Evolutionary conservation across 2,113 vertebrate species (phyloP).

Genomic region (Lamprologus sp.): DNA sequence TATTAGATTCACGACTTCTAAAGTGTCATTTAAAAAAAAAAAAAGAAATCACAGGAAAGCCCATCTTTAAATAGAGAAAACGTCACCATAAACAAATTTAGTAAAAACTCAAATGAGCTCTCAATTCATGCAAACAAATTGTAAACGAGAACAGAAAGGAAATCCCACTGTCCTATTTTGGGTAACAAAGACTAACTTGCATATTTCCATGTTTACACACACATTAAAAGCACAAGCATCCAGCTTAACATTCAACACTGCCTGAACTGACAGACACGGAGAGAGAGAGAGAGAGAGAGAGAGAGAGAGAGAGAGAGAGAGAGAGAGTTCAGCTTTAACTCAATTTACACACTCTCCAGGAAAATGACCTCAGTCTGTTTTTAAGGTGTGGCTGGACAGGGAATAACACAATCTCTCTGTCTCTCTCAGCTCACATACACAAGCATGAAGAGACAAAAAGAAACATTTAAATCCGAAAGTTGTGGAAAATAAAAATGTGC

Average conservation of each 20-base stretch:
- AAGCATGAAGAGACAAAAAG: neutral
- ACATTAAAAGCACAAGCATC: neutral
- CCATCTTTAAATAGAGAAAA: neutral
- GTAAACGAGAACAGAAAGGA: neutral
- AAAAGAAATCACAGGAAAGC: neutral
- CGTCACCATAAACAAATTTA: neutral
- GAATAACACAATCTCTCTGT: constrained; percentile 13
- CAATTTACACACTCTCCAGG: constrained; percentile 31
- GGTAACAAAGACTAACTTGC: neutral
- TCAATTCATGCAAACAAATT: neutral
- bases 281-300: neutral
- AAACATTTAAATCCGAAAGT: neutral
- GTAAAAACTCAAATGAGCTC: neutral
- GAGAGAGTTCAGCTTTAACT: constrained; percentile 18
- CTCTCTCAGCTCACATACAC: neutral
- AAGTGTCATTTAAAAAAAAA: neutral
- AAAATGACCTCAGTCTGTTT: constrained; percentile 59
- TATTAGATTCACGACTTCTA: neutral
- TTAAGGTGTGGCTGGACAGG: constrained; percentile 46
- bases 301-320: neutral
- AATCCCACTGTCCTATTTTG: neutral
- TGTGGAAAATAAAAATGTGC: neutral
- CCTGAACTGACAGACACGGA: neutral
- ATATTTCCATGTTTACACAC: neutral
- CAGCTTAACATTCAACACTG: neutral